These are phyloP conservation scores for Varecia variegata DNA, from an alignment of 2,797 vertebrate species.

Conservation along the genomic window DNA sequence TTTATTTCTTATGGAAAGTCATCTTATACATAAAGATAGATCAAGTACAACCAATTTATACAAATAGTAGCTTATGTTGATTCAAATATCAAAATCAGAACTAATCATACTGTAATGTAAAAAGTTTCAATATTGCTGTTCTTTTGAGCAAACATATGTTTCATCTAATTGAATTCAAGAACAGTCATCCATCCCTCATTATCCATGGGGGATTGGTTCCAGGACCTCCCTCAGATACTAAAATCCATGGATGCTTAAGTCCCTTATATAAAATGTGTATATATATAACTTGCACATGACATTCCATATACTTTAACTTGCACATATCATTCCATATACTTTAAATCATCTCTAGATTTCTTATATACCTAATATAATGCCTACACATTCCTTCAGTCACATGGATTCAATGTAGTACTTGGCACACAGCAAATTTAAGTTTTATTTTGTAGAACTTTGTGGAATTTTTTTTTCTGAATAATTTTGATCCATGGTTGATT, in stretches of 20 bases:
- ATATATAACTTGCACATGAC: neutral
- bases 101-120: neutral
- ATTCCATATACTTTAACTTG: neutral
- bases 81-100: neutral
- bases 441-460: neutral
- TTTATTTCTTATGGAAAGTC: conserved; percentile 1
- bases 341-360: neutral
- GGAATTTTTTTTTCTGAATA: neutral
- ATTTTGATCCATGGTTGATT: neutral
- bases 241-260: neutral
- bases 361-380: neutral
- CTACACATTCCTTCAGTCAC: neutral
- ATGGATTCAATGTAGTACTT: neutral
- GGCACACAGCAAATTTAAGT: neutral
- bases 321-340: neutral
- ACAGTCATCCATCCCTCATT: neutral
- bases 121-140: neutral
- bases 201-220: neutral
- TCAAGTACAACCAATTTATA: neutral
- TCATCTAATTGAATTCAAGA: neutral
- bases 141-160: neutral
- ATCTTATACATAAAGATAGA: neutral
- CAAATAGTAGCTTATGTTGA: neutral
- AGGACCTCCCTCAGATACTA: neutral
- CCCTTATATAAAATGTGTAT: neutral